Conservation (phyloP, 2,113 vertebrate species). For the Podarcis raffonei region DNA sequence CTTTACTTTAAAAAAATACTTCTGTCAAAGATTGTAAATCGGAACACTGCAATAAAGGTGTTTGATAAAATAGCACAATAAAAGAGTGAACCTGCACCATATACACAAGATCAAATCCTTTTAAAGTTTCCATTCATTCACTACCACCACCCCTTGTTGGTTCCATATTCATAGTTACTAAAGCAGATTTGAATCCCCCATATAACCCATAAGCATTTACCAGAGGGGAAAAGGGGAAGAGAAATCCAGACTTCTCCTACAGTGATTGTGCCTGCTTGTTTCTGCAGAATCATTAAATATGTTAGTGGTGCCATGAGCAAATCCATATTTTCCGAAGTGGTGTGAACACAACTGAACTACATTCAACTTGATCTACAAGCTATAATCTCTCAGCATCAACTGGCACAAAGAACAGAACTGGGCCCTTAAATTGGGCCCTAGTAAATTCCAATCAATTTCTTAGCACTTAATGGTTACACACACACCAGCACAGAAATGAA, state of each 20-base stretch:
- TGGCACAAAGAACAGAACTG: not conserved
- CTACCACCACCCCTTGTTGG: not conserved
- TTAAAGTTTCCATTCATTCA: not conserved
- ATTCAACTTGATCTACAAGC: not conserved
- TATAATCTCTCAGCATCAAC: not conserved
- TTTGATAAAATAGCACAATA: no score
- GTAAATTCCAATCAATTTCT: not conserved
- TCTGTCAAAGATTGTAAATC: not conserved
- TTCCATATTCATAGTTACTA: not conserved
- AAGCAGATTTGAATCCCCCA: not conserved
- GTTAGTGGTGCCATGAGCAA: not conserved
- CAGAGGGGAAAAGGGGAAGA: not conserved
- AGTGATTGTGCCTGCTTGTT: not conserved
- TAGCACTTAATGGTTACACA: not conserved
- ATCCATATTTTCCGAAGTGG: not conserved
- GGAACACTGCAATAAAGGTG: no score
- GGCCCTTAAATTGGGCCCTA: not conserved
- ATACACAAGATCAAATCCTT: not conserved
- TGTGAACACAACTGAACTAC: not conserved
- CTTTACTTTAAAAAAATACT: not conserved
- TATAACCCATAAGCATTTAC: not conserved
- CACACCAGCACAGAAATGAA: slow-evolving; percentile 24
- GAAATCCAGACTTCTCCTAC: not conserved
- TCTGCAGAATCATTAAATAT: not conserved
- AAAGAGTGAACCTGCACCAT: not conserved